These are phyloP conservation scores for Euzophera pinguis DNA, from an alignment of 2,888 invertebrate species.

Conservation along the genomic window DNA sequence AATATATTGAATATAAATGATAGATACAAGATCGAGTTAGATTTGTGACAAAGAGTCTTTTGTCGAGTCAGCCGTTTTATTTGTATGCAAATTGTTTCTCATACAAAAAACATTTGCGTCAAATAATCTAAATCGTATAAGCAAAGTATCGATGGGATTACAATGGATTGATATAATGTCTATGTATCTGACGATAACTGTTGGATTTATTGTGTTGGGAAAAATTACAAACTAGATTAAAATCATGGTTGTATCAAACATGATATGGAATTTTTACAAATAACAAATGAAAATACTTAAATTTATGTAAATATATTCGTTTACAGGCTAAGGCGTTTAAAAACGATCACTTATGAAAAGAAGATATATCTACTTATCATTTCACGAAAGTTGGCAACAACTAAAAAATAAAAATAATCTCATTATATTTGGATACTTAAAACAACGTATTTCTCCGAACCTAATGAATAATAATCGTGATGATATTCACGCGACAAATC, in stretches of 20 bases:
- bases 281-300: no score
- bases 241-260: no score
- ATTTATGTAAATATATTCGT: no score
- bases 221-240: no score
- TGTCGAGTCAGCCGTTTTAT: conserved; percentile 73
- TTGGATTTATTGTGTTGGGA: no score
- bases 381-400: no score
- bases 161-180: conserved; percentile 4
- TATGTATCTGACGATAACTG: neutral
- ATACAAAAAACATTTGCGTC: conserved; percentile 48
- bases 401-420: no score
- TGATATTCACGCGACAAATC: conserved; percentile 11
- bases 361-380: no score
- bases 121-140: conserved; percentile 40
- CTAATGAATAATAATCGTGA: conserved; percentile 13
- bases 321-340: no score
- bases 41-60: conserved; percentile 67
- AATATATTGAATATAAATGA: conserved; percentile 74
- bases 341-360: no score
- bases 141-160: neutral
- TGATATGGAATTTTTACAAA: no score
- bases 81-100: conserved; percentile 69
- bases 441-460: conserved; percentile 1
- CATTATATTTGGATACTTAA: neutral
- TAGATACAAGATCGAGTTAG: conserved; percentile 67